Percentiles rank a stretch among this genome's conserved stretches.
Conservation (phyloP, 2,797 vertebrate species). For the Tapirus indicus region DNA sequence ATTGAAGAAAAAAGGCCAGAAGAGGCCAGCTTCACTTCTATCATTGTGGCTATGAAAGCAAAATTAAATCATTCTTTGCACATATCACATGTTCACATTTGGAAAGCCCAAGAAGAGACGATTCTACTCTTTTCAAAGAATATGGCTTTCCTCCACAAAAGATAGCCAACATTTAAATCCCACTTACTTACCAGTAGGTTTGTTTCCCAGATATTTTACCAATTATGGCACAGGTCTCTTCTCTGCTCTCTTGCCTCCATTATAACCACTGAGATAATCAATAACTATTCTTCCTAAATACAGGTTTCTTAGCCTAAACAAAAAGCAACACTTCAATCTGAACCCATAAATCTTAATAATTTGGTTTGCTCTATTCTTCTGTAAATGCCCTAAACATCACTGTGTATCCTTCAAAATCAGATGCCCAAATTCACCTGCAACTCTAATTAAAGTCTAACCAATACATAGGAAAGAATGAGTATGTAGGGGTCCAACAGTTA, state of each 20-base stretch:
- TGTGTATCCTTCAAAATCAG: conserved; percentile 13
- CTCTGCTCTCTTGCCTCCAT: neutral
- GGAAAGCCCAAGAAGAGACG: neutral
- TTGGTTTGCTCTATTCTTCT: neutral
- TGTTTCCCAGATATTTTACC: neutral
- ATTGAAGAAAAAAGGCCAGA: neutral
- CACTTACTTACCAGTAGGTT: neutral
- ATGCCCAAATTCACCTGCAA: neutral
- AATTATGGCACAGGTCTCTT: neutral
- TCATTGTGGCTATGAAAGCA: neutral
- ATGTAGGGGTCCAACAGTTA: neutral
- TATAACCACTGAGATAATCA: neutral
- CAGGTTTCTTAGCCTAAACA: neutral
- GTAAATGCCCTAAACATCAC: neutral
- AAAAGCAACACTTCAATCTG: neutral
- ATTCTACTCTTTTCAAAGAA: neutral
- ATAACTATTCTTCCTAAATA: neutral
- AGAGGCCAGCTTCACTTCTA: neutral
- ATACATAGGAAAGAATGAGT: neutral
- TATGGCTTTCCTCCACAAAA: neutral
- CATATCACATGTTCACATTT: neutral
- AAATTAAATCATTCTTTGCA: neutral
- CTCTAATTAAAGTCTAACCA: neutral
- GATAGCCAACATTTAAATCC: neutral
- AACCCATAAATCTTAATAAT: neutral